A percentile compares a stretch with the other conserved stretches of the same genome.
Evolutionary conservation across 2,888 invertebrate genomes (phyloP).

Genomic region (Toxonevra muliebris): DNA sequence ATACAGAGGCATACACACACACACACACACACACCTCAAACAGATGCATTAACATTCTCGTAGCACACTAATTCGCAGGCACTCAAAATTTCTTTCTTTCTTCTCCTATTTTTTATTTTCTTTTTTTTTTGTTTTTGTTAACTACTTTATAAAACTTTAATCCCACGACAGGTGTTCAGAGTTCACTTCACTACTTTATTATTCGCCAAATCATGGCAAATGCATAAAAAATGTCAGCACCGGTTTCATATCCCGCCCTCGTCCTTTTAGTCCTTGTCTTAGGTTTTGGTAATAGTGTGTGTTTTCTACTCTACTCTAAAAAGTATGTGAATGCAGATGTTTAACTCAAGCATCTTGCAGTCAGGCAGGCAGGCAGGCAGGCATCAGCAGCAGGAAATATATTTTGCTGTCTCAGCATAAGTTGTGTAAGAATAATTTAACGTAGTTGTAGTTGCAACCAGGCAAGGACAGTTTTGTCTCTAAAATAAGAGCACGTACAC

Average conservation of each 20-base stretch:
- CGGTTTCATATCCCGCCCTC: neutral
- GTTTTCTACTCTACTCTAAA: neutral
- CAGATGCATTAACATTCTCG: too few species aligned
- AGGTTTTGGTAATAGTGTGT: neutral
- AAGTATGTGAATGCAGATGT: conserved; percentile 14
- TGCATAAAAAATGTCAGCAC: conserved; percentile 23
- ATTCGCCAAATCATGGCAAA: conserved; percentile 23
- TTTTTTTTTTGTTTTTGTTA: too few species aligned
- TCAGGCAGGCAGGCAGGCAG: neutral
- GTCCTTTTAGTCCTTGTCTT: neutral
- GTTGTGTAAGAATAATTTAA: too few species aligned
- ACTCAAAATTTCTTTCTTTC: neutral
- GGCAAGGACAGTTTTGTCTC: too few species aligned
- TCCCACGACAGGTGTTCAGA: conserved; percentile 28
- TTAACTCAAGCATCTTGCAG: neutral
- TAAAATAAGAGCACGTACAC: too few species aligned
- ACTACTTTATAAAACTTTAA: conserved; percentile 19
- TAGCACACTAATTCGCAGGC: too few species aligned
- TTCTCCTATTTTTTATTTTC: neutral
- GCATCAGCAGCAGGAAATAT: neutral
- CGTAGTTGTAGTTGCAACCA: too few species aligned
- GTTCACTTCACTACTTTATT: conserved; percentile 14
- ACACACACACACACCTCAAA: too few species aligned
- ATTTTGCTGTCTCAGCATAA: neutral
- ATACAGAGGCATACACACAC: too few species aligned